Percentiles rank a stretch among this genome's conserved stretches.
Conservation (phyloP, 2,797 vertebrate genomes). For the Allochrocebus solatus region DNA sequence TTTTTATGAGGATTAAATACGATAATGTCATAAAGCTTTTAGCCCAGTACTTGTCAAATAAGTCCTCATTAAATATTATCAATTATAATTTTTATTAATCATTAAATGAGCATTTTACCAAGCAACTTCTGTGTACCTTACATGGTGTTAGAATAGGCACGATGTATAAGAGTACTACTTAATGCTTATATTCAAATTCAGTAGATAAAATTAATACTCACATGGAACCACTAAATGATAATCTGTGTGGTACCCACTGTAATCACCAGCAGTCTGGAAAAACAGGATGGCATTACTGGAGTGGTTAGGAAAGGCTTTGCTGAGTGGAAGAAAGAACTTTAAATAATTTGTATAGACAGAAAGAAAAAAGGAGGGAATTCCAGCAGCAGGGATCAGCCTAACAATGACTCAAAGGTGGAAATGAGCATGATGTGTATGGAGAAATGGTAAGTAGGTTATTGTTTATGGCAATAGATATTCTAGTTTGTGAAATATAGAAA, state of each 20-base stretch:
- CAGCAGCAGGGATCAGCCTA: neutral
- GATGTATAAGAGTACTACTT: neutral
- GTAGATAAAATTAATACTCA: neutral
- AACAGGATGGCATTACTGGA: neutral
- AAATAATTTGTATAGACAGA: neutral
- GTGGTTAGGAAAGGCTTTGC: neutral
- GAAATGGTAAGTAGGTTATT: neutral
- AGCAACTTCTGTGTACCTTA: neutral
- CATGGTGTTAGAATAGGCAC: neutral
- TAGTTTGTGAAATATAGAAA: conserved; percentile 3
- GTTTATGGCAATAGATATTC: neutral
- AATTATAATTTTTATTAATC: conserved; percentile 19
- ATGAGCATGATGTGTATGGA: neutral
- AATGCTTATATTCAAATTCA: neutral
- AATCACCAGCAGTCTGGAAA: neutral
- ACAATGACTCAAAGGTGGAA: neutral
- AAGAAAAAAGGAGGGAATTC: neutral
- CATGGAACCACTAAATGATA: neutral
- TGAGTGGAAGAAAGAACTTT: neutral
- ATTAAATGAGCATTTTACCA: neutral
- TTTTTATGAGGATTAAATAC: neutral
- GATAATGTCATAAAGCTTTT: neutral
- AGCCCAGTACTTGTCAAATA: conserved; percentile 16
- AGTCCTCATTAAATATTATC: neutral
- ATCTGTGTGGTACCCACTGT: neutral